Base-by-base conservation (phyloP, 92 coral and sea anemone genomes). In the Virgularia gustaviana region DNA sequence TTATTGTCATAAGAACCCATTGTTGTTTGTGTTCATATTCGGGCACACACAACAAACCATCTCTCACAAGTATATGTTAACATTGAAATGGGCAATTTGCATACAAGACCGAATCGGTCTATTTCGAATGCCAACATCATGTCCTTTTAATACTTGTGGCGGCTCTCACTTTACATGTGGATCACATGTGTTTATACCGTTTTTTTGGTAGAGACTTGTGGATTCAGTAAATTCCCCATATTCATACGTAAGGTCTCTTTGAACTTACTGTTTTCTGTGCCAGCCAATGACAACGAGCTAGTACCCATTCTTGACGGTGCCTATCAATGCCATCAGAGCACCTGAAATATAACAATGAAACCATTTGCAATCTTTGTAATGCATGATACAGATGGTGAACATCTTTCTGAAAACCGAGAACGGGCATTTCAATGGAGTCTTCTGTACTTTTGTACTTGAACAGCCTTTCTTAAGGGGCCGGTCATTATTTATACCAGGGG, bases 271-370 rank as follows among this genome's bases (percentile, higher is more conserved):
- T 39, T 34, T 25, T 77, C 30, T 75, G 37, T 37, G 89, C 36
- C 45, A 34, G n/a, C 1, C 3, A 8, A 37, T 56, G 24, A 49
- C 97, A 90, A 2, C 75, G 33, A 34, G 60, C 60, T 0, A 3
- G 18, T 9, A 57, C 51, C 97, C 97, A 90, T 36, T 83, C 86
- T 19, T 33, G 47, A 30, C 88, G 90, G 57, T 81, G 81, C 19
- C 97, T 84, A 79, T 90, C 97, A 15, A 79, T 32, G 36, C 85
- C 85, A 70, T 90, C 97, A 11, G 97, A 90, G 43, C 97, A 90
- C 53, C 97, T 90, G 60, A 1, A 15, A 57, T 34, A 15, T 3
- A 29, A 31, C 10, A 36, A 20, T 10, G 9, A 0, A 7, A 43
- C 11, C 11, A 9, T 0, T 27, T 9, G 20, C 12, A 47, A 9